Evolutionary conservation across 2,797 vertebrate genomes (phyloP).

Genomic region (Orestias chungarensis): DNA sequence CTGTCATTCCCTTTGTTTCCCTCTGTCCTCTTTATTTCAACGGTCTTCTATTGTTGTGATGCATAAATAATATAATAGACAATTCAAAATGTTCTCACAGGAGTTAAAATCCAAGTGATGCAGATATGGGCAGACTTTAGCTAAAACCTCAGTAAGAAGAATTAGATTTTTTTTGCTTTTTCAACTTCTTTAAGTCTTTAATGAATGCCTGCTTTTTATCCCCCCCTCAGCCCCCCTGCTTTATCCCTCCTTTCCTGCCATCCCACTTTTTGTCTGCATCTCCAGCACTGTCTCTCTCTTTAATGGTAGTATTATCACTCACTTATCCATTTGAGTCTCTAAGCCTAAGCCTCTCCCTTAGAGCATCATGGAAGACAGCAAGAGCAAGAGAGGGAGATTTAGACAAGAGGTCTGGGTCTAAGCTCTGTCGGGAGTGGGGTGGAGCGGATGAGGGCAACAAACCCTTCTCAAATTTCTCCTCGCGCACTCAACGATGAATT

Average conservation of each 20-base stretch:
- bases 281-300: constrained; percentile 42
- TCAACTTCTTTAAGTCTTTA: constrained; percentile 35
- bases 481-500: constrained; percentile 5
- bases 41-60: constrained; percentile 26
- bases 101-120: constrained; percentile 26
- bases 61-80: constrained; percentile 26
- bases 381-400: constrained; percentile 10
- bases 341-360: constrained; percentile 46
- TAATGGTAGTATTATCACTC: constrained; percentile 66
- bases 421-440: constrained; percentile 21
- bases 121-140: constrained; percentile 41
- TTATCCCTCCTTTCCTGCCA: constrained; percentile 35
- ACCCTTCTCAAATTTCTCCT: constrained; percentile 1
- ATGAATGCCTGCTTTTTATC: constrained; percentile 54
- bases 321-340: constrained; percentile 57
- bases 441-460: constrained; percentile 3
- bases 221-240: constrained; percentile 18
- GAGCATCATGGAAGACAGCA: constrained; percentile 31
- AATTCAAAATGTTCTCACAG: constrained; percentile 31
- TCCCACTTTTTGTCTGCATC: constrained; percentile 39
- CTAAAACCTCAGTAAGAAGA: constrained; percentile 40
- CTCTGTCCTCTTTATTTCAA: neutral
- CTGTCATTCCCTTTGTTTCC: neutral
- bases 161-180: neutral
- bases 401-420: constrained; percentile 30